A percentile compares a stretch with the other conserved stretches of the same genome.
Conservation (phyloP, 2,797 vertebrate genomes). For the Melopsittacus undulatus region DNA sequence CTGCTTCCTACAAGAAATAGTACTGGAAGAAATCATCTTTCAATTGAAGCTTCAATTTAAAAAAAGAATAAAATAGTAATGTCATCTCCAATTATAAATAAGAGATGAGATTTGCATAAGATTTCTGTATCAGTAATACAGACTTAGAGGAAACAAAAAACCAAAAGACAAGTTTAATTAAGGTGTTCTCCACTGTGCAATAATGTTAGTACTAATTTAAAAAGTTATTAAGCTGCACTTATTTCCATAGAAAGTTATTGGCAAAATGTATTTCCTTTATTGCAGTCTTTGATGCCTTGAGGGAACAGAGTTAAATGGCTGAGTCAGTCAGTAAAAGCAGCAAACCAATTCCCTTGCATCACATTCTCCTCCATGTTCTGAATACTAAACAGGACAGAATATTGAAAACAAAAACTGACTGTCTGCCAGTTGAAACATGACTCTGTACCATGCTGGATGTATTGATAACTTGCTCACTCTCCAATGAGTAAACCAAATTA, state of each 20-base stretch:
- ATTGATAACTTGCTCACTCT: background rate
- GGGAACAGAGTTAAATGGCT: conserved; percentile 61
- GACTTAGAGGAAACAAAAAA: background rate
- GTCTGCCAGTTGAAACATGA: conserved; percentile 53
- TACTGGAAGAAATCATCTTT: background rate
- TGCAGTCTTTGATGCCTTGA: conserved; percentile 50
- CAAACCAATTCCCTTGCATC: conserved; percentile 49
- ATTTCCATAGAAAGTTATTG: conserved; percentile 58
- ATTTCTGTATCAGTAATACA: conserved; percentile 14
- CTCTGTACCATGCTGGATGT: background rate
- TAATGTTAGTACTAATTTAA: conserved; percentile 19
- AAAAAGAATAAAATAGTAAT: background rate
- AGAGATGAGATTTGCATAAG: background rate
- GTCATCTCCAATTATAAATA: conserved; percentile 12
- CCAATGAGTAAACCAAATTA: conserved; percentile 26
- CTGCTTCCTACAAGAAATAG: background rate
- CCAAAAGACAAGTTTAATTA: conserved; percentile 36
- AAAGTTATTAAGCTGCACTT: conserved; percentile 51
- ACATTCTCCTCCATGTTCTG: conserved; percentile 8
- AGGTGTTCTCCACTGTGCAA: conserved; percentile 33
- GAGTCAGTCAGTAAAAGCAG: conserved; percentile 62
- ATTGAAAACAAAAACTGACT: conserved; percentile 49
- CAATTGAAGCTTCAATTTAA: background rate
- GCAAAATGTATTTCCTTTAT: conserved; percentile 57
- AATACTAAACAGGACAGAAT: conserved; percentile 47